Evolutionary conservation across 1,140 invertebrate genomes (phyloP).

Genomic region (Drosophila subpulchrella): DNA sequence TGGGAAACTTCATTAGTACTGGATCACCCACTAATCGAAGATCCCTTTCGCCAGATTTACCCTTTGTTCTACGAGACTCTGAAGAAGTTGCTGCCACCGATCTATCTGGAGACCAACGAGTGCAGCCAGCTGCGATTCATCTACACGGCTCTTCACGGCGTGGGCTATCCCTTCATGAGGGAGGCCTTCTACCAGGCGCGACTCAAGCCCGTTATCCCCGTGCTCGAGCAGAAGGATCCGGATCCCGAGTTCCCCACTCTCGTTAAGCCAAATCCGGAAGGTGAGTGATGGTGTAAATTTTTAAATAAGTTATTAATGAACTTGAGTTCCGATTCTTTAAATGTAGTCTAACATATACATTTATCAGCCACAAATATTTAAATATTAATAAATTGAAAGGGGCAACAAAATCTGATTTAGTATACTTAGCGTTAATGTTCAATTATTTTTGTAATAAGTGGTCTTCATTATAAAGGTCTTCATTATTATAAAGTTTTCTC

Average conservation of each 20-base stretch:
- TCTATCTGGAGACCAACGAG: conserved; percentile 56
- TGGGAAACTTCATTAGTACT: conserved; percentile 54
- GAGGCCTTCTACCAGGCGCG: conserved; percentile 91
- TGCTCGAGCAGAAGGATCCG: conserved; percentile 93
- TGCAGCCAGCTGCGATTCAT: conserved; percentile 67
- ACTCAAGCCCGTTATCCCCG: conserved; percentile 92
- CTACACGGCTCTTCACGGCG: conserved; percentile 99
- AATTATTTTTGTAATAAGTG: too few species aligned
- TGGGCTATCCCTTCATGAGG: conserved; percentile 93
- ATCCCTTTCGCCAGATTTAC: conserved; percentile 58
- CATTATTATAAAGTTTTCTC: too few species aligned
- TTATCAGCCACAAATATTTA: too few species aligned
- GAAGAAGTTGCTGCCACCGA: conserved; percentile 28
- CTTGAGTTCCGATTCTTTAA: too few species aligned
- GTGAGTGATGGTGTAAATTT: conserved; percentile 6
- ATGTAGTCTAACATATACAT: too few species aligned
- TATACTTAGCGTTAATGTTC: too few species aligned
- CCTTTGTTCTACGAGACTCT: conserved; percentile 36
- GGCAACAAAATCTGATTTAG: too few species aligned
- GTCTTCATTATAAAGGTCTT: too few species aligned
- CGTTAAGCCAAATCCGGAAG: conserved; percentile 97
- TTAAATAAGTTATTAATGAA: too few species aligned
- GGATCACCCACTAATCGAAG: conserved; percentile 15
- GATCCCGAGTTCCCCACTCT: conserved; percentile 98
- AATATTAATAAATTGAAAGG: too few species aligned